A percentile compares a stretch with the other conserved stretches of the same genome.
These are phyloP conservation scores for Alouatta caraya DNA, from an alignment of 2,797 vertebrate species.

Conservation along the genomic window DNA sequence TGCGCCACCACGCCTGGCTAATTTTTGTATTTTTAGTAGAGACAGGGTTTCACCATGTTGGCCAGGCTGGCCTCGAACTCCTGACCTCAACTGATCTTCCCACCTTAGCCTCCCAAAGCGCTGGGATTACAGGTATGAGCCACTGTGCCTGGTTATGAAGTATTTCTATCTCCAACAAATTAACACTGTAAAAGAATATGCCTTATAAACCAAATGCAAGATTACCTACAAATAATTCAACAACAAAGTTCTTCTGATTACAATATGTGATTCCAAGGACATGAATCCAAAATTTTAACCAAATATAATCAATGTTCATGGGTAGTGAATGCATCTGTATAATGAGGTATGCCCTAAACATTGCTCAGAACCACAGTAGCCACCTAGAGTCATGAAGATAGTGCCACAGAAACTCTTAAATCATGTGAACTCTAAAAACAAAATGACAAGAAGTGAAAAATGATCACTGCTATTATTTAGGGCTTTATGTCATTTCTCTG, in stretches of 20 bases:
- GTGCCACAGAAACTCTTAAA: background rate
- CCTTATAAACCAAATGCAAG: background rate
- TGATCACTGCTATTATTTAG: background rate
- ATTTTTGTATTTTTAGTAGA: background rate
- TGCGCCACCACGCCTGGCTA: no score
- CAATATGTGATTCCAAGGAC: background rate
- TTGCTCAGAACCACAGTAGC: background rate
- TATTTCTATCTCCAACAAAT: slow-evolving; percentile 41
- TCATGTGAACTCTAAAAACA: background rate
- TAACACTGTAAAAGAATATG: slow-evolving; percentile 28
- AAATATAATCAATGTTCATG: background rate
- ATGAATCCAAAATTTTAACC: slow-evolving; percentile 17
- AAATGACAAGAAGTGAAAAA: slow-evolving; percentile 16
- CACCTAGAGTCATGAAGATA: background rate
- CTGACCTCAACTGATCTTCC: no score
- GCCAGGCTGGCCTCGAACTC: no score
- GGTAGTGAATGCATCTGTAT: background rate
- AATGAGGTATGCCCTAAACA: background rate
- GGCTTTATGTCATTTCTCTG: background rate
- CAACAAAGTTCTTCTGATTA: background rate
- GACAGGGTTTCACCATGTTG: no score
- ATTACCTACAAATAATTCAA: background rate
- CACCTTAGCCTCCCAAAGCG: no score
- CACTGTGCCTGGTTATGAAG: background rate
- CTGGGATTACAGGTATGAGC: no score